A percentile compares a stretch with the other conserved stretches of the same genome.
These are phyloP conservation scores for Mythimna impura DNA, from an alignment of 2,888 invertebrate species.

Conservation along the genomic window DNA sequence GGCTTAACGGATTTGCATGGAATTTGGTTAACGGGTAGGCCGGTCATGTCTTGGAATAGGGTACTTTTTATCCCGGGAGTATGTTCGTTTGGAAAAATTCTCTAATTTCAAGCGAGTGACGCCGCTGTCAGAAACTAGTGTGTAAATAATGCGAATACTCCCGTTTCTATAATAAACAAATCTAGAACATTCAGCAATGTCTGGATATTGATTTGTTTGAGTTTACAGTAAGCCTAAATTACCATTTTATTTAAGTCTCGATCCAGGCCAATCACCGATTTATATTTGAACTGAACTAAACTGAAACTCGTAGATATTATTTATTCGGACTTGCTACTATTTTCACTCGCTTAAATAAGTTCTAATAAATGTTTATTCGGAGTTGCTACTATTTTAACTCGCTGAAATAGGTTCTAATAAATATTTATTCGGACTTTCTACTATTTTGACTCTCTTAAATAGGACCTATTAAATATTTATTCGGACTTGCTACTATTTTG, in stretches of 20 bases:
- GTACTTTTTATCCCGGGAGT: no score
- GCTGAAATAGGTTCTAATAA: no score
- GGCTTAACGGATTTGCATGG: no score
- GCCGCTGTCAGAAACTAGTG: no score
- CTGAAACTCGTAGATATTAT: conserved; percentile 7
- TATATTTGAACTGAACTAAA: conserved; percentile 8
- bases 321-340: background rate
- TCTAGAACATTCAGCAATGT: conserved; percentile 14
- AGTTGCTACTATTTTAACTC: background rate
- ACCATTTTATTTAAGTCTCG: conserved; percentile 33
- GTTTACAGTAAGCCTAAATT: conserved; percentile 14
- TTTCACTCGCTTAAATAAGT: background rate
- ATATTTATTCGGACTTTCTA: background rate
- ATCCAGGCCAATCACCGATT: conserved; percentile 35
- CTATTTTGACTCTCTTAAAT: background rate
- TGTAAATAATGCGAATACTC: background rate
- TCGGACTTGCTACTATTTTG: background rate
- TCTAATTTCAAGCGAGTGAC: no score
- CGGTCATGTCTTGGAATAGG: no score
- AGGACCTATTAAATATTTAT: background rate
- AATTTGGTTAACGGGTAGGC: no score
- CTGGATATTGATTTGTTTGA: conserved; percentile 41
- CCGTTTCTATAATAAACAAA: conserved; percentile 1
- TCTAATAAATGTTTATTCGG: background rate
- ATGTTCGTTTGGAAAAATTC: no score